Conservation (phyloP, 2,113 vertebrate species). For the Gymnobelideus leadbeateri region DNA sequence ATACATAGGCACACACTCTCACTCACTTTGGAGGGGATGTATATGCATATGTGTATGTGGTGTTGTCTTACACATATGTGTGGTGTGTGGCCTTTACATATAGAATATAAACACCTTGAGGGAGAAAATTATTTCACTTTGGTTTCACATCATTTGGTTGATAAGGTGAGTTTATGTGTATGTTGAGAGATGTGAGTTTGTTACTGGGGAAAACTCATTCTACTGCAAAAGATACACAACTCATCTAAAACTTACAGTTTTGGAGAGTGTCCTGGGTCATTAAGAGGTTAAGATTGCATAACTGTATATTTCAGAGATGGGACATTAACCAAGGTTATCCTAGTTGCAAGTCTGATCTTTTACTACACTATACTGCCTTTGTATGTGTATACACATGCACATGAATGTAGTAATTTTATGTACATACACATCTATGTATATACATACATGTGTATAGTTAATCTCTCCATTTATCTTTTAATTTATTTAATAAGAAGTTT, state of each 20-base stretch:
- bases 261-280: background rate
- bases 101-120: conserved; percentile 2
- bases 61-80: background rate
- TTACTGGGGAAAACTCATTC: background rate
- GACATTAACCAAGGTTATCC: background rate
- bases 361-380: background rate
- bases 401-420: background rate
- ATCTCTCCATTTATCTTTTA: background rate
- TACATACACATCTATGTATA: background rate
- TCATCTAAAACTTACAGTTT: background rate
- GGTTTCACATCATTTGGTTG: background rate
- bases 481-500: background rate
- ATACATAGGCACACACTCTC: too few species aligned
- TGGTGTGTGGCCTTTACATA: background rate
- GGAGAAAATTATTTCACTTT: background rate
- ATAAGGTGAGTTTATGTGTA: background rate
- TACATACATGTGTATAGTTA: background rate
- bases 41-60: background rate
- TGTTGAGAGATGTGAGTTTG: background rate
- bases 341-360: background rate
- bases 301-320: background rate
- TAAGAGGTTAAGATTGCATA: background rate
- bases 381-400: background rate
- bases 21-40: too few species aligned
- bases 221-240: background rate